Evolutionary conservation across 1,140 invertebrate species (phyloP).

Genomic region (Macrobrachium rosenbergii): DNA sequence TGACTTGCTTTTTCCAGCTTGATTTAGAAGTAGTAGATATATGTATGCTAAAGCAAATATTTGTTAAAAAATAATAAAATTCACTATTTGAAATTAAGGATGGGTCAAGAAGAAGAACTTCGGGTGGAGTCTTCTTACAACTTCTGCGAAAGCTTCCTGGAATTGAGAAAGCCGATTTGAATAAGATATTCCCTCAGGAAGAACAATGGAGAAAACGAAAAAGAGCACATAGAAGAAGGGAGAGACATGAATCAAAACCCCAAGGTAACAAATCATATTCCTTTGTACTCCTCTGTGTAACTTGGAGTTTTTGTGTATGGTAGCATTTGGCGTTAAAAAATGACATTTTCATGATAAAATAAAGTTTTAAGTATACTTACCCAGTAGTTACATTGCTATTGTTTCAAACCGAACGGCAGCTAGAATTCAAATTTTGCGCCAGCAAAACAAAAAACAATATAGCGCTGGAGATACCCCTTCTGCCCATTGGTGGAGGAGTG

Average conservation of each 20-base stretch:
- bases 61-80: too few relatives aligned
- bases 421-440: too few relatives aligned
- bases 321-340: neutral
- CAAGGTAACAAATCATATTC: slow-evolving; percentile 28
- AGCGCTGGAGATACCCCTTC: too few relatives aligned
- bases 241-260: slow-evolving; percentile 58
- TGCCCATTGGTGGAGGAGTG: too few relatives aligned
- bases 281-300: neutral
- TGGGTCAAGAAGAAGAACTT: slow-evolving; percentile 83
- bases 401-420: too few relatives aligned
- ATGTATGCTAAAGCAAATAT: too few relatives aligned
- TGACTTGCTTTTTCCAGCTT: too few relatives aligned
- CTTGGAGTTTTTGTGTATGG: neutral
- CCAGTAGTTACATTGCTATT: too few relatives aligned
- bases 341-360: too few relatives aligned
- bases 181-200: slow-evolving; percentile 58
- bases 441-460: too few relatives aligned
- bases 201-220: slow-evolving; percentile 59
- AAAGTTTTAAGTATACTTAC: too few relatives aligned
- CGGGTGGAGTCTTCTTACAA: slow-evolving; percentile 87
- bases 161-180: slow-evolving; percentile 40
- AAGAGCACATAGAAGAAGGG: slow-evolving; percentile 58
- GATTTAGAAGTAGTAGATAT: too few relatives aligned
- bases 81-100: slow-evolving; percentile 73
- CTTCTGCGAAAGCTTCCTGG: slow-evolving; percentile 77